Base-by-base conservation (phyloP, 2,888 invertebrate genomes). In the Pachycephus smyrnensis region DNA sequence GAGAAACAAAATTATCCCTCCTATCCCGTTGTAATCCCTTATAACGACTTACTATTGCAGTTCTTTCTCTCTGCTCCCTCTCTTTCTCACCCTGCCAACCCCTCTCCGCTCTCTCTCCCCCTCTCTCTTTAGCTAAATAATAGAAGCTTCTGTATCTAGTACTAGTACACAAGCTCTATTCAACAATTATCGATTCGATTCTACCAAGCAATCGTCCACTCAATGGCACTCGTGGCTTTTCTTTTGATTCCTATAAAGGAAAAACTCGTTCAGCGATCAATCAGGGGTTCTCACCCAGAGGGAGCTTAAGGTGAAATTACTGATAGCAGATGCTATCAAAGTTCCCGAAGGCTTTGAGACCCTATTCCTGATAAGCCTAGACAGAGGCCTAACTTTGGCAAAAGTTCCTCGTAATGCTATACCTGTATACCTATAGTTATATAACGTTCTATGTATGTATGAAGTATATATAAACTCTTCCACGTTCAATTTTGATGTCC, bases 31-130 rank as follows among this genome's bases (percentile, higher is more conserved):
- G 12, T 69, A 37, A 68, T 73, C 55, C 73, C 73, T 78, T 75
- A 76, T 69, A 74, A 68, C 73, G 69, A 36, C 75, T 74, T 77
- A 73, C 77, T 77, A 69, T 73, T 75, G 76, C 79, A 75, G 73
- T 75, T 76, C 35, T 71, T 32, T 73, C 71, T 37, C 73, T 68
- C 76, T 71, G 33, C 71, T 76, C 35, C 37, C 78, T 40, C 69
- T 3, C 68, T 40, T 73, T 32, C 79, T 80, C 73, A 12, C 73
- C 55, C 80, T 31, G 12, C n/a, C 11, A 11, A 30, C 31, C 31
- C 68, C 71, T 11, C 35, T 32, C 75, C 55, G 12, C 31, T 36
- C 71, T 11, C 40, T 32, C 75, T 37, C 76, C 37, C 30, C 31
- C 35, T 75, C 31, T 11, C 76, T 68, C 32, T 71, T 23, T 73